Percentiles rank a stretch among this genome's conserved stretches.
These are phyloP conservation scores for Patella ulyssiponensis DNA, from an alignment of 2,888 invertebrate species.

Conservation along the genomic window DNA sequence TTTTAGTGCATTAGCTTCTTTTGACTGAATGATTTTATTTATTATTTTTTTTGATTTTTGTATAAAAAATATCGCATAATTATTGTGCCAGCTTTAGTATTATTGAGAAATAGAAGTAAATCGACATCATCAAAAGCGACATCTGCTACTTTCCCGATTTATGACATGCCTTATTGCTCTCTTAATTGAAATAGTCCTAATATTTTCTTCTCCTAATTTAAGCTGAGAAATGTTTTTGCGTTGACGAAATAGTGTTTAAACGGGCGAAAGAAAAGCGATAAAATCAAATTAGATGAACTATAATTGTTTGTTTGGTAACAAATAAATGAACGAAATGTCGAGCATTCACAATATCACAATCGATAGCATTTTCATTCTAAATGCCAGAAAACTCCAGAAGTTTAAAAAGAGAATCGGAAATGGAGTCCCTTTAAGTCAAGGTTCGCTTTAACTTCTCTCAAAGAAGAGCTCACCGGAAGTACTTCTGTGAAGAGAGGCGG, in stretches of 20 bases:
- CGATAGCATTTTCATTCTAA: background rate
- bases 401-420: conserved; percentile 24
- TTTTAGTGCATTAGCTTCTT: too few relatives aligned
- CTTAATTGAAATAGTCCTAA: too few relatives aligned
- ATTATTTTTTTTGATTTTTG: too few relatives aligned
- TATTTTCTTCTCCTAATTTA: too few relatives aligned
- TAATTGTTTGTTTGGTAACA: conserved; percentile 9
- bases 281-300: background rate
- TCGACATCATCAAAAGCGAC: too few relatives aligned
- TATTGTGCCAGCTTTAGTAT: too few relatives aligned
- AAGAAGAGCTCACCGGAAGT: conserved; percentile 18
- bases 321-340: background rate
- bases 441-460: background rate
- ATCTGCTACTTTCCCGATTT: too few relatives aligned
- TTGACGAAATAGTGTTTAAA: background rate
- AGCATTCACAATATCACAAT: background rate
- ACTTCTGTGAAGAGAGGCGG: conserved; percentile 14
- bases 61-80: too few relatives aligned
- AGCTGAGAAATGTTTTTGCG: too few relatives aligned
- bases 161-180: too few relatives aligned
- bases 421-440: conserved; percentile 14
- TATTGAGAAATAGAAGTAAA: too few relatives aligned
- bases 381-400: background rate
- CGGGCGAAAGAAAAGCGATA: background rate
- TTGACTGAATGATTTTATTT: too few relatives aligned